Evolutionary conservation across 2,113 vertebrate species (phyloP), one percentile per base, ranked within the genome.

Genomic region (Tragelaphus strepsiceros): DNA sequence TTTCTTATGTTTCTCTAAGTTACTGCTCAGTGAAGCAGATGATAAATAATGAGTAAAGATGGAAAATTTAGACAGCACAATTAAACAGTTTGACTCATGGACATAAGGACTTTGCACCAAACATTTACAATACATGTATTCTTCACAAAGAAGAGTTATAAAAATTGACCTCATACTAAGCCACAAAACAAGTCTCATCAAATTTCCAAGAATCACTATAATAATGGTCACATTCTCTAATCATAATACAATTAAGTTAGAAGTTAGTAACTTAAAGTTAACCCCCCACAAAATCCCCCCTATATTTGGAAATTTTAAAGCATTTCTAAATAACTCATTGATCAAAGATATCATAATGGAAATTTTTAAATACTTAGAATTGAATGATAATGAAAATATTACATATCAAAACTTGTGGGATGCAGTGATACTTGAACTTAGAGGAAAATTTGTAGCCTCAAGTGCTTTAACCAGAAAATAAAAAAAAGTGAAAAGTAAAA

Each of bases 271-370:
- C 89, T 88, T 64, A 90, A 91, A 93, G 4, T 64, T 86, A 67
- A 89, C 21, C 61, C 30, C 89, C 91, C 51, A 83, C 15, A 35
- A 96, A 98, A 97, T 95, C 96, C 96, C 97, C 98, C 96, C 88
- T 93, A 64, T 93, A 89, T 96, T 94, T 97, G 97, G 97, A 97
- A 98, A 97, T 97, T 97, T 97, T 64, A 61, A 89, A 96, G 89
- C 61, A 97, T 97, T 98, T 98, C 96, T 97, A 88, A 96, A 94
- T 95, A 98, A 96, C n/a, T 97, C 91, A 94, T 91, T 95, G 71
- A 92, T 98, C 90, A 93, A 97, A 98, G 58, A 59, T 97, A 91
- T 67, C 58, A 95, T 92, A 96, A 91, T 94, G 97, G 96, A 97
- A 98, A 94, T 49, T 95, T 97, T 86, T 51, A 93, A 96, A 84